phyloP scores from a whole-genome alignment of 1,140 invertebrate species.

The Rhysida immarginata region DNA sequence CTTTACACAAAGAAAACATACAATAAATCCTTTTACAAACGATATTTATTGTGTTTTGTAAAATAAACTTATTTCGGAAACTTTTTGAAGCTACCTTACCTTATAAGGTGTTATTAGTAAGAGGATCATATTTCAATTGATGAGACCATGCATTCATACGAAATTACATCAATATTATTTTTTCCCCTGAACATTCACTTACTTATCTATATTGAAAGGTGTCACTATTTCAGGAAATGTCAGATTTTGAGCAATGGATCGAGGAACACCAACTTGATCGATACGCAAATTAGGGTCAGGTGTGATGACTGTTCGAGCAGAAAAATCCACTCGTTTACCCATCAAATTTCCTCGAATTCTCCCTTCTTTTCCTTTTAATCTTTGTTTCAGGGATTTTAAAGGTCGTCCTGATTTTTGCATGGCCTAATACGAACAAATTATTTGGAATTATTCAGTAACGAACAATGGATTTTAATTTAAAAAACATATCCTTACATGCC shows the following conservation, averaged over 20 bases:
- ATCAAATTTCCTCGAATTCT: conserved; percentile 96
- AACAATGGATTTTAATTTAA: no score
- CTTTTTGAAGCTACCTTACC: no score
- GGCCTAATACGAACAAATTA: no score
- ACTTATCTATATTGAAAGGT: conserved; percentile 94
- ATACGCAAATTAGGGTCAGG: conserved; percentile 97
- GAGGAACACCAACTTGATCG: conserved; percentile 95
- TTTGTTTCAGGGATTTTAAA: conserved; percentile 84
- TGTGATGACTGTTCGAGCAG: conserved; percentile 96
- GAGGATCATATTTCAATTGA: no score
- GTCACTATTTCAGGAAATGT: conserved; percentile 99
- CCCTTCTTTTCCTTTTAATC: conserved; percentile 78
- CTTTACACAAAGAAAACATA: neutral
- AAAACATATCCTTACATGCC: no score
- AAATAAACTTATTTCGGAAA: no score
- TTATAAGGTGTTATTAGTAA: no score
- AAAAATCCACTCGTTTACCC: conserved; percentile 99
- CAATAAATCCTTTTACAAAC: neutral
- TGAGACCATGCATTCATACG: no score
- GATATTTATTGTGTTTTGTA: no score
- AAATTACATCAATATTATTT: no score
- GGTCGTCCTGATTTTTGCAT: conserved; percentile 99
- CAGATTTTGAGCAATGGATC: conserved; percentile 96
- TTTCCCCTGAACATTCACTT: conserved; percentile 16
- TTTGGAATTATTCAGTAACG: no score